Percentiles rank a stretch among this genome's conserved stretches.
These are phyloP conservation scores for Andrena haemorrhoa DNA, from an alignment of 2,888 invertebrate genomes.

Conservation along the genomic window DNA sequence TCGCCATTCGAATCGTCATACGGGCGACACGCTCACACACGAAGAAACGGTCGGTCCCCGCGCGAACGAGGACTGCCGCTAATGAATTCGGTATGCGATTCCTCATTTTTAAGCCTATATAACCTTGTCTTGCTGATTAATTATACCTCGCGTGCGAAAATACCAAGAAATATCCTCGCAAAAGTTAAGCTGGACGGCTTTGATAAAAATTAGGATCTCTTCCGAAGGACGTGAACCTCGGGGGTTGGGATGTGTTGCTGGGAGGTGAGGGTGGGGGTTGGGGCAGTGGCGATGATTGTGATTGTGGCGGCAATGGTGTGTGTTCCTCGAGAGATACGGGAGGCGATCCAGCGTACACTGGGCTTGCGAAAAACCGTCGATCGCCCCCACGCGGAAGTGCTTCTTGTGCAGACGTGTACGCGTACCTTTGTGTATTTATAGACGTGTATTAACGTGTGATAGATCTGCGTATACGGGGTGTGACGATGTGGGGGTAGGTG, in stretches of 20 bases:
- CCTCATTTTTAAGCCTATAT: slow-evolving; percentile 68
- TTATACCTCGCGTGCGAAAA: slow-evolving; percentile 82
- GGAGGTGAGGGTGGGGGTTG: slow-evolving; percentile 53
- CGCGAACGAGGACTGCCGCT: slow-evolving; percentile 18
- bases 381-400: slow-evolving; percentile 43
- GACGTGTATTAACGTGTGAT: background rate
- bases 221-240: slow-evolving; percentile 81
- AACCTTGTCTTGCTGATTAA: slow-evolving; percentile 69
- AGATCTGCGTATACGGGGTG: background rate
- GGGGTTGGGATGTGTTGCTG: slow-evolving; percentile 63
- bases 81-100: slow-evolving; percentile 65
- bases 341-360: slow-evolving; percentile 24
- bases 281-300: slow-evolving; percentile 18
- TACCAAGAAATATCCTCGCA: slow-evolving; percentile 84
- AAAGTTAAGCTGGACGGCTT: slow-evolving; percentile 85
- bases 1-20: slow-evolving; percentile 49
- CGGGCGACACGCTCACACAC: slow-evolving; percentile 52
- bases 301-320: slow-evolving; percentile 13
- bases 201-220: slow-evolving; percentile 84
- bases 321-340: slow-evolving; percentile 13
- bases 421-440: background rate
- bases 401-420: slow-evolving; percentile 44
- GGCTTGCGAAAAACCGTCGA: slow-evolving; percentile 34
- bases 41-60: slow-evolving; percentile 42
- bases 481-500: background rate